These are phyloP conservation scores for Agrochola macilenta DNA, from an alignment of 2,888 invertebrate species.

Conservation along the genomic window DNA sequence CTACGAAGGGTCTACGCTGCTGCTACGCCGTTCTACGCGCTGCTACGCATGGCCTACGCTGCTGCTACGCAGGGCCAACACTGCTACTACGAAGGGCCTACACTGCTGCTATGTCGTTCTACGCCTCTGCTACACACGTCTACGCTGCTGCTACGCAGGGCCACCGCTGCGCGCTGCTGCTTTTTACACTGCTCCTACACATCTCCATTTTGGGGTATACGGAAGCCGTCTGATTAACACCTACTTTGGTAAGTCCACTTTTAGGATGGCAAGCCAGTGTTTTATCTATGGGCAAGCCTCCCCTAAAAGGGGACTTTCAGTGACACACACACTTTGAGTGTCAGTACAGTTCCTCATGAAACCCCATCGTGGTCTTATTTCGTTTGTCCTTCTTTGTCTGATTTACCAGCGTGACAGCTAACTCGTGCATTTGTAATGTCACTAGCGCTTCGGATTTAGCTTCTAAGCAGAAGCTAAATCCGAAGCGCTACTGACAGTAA, in stretches of 20 bases:
- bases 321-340: neutral
- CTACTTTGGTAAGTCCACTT: neutral
- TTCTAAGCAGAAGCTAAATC: neutral
- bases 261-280: neutral
- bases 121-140: neutral
- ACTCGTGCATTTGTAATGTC: neutral
- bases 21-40: neutral
- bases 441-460: too few species aligned
- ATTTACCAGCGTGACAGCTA: neutral
- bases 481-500: neutral
- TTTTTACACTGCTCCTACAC: neutral
- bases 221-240: neutral
- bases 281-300: neutral
- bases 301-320: too few species aligned
- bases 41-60: neutral
- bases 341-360: neutral
- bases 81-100: neutral
- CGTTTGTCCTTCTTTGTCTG: neutral
- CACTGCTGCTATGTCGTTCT: neutral
- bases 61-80: neutral
- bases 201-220: neutral
- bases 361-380: neutral
- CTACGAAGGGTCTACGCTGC: neutral
- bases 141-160: neutral
- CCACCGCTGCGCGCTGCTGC: neutral